Conservation (phyloP, 2,797 vertebrate genomes). For the Cyprinella venusta region DNA sequence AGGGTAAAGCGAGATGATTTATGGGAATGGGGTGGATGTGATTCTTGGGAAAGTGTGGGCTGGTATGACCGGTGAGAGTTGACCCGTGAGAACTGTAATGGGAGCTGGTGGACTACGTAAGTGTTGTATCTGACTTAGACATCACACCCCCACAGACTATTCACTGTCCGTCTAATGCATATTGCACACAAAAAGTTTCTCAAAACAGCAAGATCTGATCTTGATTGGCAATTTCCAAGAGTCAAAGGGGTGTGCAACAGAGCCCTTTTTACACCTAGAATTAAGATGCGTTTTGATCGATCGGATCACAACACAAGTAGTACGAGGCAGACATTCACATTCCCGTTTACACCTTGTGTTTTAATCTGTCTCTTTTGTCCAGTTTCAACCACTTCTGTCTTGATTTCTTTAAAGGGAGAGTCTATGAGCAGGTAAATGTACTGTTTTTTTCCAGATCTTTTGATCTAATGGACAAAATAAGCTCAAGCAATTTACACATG, state of each 20-base stretch:
- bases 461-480: no score
- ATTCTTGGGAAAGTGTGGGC: constrained; percentile 71
- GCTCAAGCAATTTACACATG: no score
- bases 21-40: constrained; percentile 1
- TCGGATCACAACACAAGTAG: neutral
- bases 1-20: neutral
- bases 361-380: neutral
- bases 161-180: neutral
- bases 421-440: no score
- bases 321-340: neutral
- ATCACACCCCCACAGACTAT: constrained; percentile 22
- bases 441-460: no score
- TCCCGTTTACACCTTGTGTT: neutral
- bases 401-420: no score
- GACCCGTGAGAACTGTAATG: constrained; percentile 49
- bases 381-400: no score
- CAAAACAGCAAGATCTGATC: neutral
- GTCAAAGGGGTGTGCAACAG: neutral
- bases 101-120: constrained; percentile 50
- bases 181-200: neutral
- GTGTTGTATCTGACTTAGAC: constrained; percentile 40
- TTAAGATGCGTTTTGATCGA: neutral
- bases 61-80: constrained; percentile 57
- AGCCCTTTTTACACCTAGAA: neutral
- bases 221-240: neutral